Percentiles rank a stretch among this genome's conserved stretches.
phyloP scores from a whole-genome alignment of 2,797 vertebrate genomes.

The Eurystomus glaucurus region DNA sequence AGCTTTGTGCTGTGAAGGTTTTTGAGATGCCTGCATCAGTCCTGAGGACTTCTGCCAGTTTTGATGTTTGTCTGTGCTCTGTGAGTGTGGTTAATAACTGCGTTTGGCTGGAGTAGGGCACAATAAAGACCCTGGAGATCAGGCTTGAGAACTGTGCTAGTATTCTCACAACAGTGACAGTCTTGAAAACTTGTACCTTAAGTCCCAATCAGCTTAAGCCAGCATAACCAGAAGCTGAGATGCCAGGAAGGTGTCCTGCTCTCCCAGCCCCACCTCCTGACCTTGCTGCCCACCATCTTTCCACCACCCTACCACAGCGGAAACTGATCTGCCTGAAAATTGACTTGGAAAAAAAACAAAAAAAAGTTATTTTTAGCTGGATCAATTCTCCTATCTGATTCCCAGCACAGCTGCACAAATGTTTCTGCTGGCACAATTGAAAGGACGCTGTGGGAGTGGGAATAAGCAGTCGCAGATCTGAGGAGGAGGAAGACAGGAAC shows the following conservation, averaged over 20 bases:
- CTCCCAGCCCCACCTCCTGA: background rate
- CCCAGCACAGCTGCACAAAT: background rate
- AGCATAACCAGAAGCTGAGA: background rate
- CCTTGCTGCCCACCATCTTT: background rate
- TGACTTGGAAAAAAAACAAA: background rate
- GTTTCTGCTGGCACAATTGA: conserved; percentile 14
- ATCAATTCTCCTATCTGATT: conserved; percentile 17
- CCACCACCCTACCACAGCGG: background rate
- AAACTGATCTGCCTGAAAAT: background rate
- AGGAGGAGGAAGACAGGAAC: background rate
- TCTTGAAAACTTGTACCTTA: background rate
- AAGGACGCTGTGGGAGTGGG: background rate
- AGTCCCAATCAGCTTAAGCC: background rate
- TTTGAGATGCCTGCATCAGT: background rate
- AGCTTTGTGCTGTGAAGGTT: background rate
- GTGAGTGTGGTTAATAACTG: background rate
- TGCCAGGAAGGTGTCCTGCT: background rate
- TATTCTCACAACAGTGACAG: background rate
- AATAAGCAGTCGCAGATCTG: background rate
- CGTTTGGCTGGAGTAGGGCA: background rate
- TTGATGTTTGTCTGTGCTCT: background rate
- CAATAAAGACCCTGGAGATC: background rate
- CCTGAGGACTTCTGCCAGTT: background rate
- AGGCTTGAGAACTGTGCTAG: background rate
- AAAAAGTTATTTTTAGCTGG: background rate